phyloP scores from a whole-genome alignment of 2,797 vertebrate genomes.

The Luscinia megarhynchos region DNA sequence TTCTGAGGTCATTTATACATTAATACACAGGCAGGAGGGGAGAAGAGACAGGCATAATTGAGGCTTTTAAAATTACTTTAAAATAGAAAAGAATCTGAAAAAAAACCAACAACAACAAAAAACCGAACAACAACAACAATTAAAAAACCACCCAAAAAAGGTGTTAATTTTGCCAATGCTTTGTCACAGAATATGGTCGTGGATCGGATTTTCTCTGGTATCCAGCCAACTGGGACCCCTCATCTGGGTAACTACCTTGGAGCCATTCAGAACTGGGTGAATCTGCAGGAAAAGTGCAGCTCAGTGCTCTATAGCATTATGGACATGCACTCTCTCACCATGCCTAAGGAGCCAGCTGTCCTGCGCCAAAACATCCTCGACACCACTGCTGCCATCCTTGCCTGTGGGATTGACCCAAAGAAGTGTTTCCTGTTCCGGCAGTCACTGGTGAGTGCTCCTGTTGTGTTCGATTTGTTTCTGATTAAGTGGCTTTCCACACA shows the following conservation, averaged over 20 bases:
- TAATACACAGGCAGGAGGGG: neutral
- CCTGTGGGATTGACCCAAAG: slow-evolving; percentile 90
- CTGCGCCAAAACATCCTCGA: slow-evolving; percentile 88
- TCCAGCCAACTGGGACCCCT: slow-evolving; percentile 92
- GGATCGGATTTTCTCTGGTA: slow-evolving; percentile 90
- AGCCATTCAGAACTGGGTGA: slow-evolving; percentile 92
- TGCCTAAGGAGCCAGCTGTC: slow-evolving; percentile 84
- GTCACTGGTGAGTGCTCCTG: slow-evolving; percentile 85
- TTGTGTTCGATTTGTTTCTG: neutral
- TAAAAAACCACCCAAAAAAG: too few relatives aligned
- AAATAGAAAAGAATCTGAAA: neutral
- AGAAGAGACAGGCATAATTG: neutral
- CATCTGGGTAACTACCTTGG: slow-evolving; percentile 95
- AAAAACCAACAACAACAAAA: too few relatives aligned
- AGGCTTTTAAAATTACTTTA: neutral
- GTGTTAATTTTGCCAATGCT: slow-evolving; percentile 21
- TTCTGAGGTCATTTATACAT: neutral
- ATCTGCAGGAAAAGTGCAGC: slow-evolving; percentile 82
- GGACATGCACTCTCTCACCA: slow-evolving; percentile 93
- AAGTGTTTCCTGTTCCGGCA: slow-evolving; percentile 91
- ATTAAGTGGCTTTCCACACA: neutral
- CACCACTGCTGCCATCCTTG: slow-evolving; percentile 90
- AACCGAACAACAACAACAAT: too few relatives aligned
- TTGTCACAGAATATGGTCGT: slow-evolving; percentile 51
- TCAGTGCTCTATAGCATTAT: slow-evolving; percentile 92